phyloP scores from a whole-genome alignment of 2,797 vertebrate genomes.

The Onychomys torridus region DNA sequence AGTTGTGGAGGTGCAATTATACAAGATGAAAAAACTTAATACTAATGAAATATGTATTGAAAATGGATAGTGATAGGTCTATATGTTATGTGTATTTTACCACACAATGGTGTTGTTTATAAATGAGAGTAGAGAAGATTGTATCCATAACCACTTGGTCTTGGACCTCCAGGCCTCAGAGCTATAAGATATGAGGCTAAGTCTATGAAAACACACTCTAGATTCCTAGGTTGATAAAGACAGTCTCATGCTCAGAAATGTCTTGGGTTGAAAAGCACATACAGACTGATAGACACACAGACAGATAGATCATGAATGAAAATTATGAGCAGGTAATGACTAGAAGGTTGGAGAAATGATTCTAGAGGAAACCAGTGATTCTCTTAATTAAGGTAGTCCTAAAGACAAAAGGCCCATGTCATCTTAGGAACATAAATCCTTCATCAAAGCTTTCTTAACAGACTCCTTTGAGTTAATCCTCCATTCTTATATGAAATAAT shows the following conservation, averaged over 20 bases:
- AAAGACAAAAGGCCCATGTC: not conserved
- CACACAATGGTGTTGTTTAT: not conserved
- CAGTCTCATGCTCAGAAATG: not conserved
- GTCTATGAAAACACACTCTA: not conserved
- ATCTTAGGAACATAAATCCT: not conserved
- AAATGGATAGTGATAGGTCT: not conserved
- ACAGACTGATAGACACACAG: not conserved
- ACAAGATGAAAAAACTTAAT: not conserved
- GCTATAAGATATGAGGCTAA: not conserved
- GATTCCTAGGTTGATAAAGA: not conserved
- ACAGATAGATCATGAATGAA: not conserved
- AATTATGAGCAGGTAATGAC: not conserved
- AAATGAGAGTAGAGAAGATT: not conserved
- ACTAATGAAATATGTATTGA: not conserved
- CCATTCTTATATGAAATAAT: not conserved
- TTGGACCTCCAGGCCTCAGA: not conserved
- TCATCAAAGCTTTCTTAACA: not conserved
- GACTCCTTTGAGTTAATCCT: not conserved
- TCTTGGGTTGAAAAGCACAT: not conserved
- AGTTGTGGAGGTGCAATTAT: not conserved
- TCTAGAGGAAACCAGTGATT: accelerated
- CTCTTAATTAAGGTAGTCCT: accelerated
- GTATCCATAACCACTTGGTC: not conserved
- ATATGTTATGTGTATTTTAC: not conserved
- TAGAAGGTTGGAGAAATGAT: accelerated